Evolutionary conservation across 2,797 vertebrate species (phyloP).

Genomic region (Molossus molossus): DNA sequence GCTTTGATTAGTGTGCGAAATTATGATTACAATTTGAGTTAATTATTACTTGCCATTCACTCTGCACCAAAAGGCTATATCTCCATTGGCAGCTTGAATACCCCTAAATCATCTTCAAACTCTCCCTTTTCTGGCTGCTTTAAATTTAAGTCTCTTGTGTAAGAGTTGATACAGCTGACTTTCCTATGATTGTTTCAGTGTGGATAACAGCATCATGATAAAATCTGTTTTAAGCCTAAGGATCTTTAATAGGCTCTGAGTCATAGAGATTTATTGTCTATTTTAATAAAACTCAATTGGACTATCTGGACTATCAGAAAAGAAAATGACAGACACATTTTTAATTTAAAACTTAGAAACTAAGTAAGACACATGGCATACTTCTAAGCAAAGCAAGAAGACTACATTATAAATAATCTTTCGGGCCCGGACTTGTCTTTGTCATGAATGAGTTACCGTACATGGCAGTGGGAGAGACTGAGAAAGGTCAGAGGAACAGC

Average conservation of each 20-base stretch:
- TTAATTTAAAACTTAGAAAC: conserved; percentile 45
- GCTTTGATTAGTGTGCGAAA: not conserved
- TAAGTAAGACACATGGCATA: not conserved
- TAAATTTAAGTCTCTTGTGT: not conserved
- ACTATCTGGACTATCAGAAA: not conserved
- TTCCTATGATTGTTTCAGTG: not conserved
- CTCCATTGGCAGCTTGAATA: not conserved
- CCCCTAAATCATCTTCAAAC: not conserved
- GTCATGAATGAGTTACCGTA: not conserved
- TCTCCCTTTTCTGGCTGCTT: not conserved
- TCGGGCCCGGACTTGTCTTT: not conserved
- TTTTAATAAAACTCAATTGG: conserved; percentile 48
- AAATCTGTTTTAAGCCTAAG: not conserved
- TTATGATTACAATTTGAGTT: conserved; percentile 39
- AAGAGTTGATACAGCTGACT: not conserved
- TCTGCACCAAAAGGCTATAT: not conserved
- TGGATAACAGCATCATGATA: not conserved
- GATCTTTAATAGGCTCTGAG: not conserved
- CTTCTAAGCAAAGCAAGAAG: not conserved
- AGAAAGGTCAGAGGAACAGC: not conserved
- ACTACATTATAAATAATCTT: not conserved
- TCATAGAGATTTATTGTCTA: conserved; percentile 19
- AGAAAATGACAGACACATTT: not conserved
- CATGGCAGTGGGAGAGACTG: not conserved
- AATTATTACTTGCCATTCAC: conserved; percentile 36